These are phyloP conservation scores for Aurelia aurita DNA, from an alignment of 30 jellyfish, hydroid and myxozoan genomes.

Conservation along the genomic window DNA sequence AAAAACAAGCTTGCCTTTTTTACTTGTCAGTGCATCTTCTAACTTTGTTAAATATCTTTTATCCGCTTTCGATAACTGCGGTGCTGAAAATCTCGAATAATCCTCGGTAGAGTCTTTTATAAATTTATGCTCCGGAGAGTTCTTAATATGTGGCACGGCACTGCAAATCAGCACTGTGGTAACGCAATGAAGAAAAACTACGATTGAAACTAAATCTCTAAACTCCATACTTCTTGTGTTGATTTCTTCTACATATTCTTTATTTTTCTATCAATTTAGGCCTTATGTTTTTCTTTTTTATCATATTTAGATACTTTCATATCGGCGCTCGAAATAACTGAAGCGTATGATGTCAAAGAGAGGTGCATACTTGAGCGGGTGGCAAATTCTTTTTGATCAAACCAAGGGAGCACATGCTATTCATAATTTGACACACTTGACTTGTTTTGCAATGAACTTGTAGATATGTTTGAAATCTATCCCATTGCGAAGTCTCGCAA, in stretches of 20 bases:
- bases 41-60: slow-evolving; percentile 80
- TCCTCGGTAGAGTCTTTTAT: slow-evolving; percentile 11
- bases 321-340: slow-evolving; percentile 39
- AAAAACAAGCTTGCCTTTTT: slow-evolving; percentile 74
- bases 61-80: slow-evolving; percentile 84
- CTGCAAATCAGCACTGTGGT: slow-evolving; percentile 4
- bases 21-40: slow-evolving; percentile 94
- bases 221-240: slow-evolving; percentile 3
- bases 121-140: slow-evolving; percentile 5
- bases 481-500: slow-evolving; percentile 1
- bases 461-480: slow-evolving; percentile 20
- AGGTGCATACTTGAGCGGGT: slow-evolving; percentile 62
- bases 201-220: slow-evolving; percentile 20
- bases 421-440: slow-evolving; percentile 69
- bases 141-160: slow-evolving; percentile 12
- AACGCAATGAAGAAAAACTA: slow-evolving; percentile 3
- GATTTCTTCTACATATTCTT: slow-evolving; percentile 29
- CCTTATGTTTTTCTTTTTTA: slow-evolving; percentile 23
- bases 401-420: slow-evolving; percentile 31
- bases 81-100: slow-evolving; percentile 82
- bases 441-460: slow-evolving; percentile 54
- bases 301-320: slow-evolving; percentile 36
- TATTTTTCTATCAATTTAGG: slow-evolving; percentile 15
- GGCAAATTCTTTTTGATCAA: slow-evolving; percentile 55
- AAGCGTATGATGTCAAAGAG: slow-evolving; percentile 67